Base-by-base conservation (phyloP, 2,888 invertebrate genomes). In the Perithous albicinctus region DNA sequence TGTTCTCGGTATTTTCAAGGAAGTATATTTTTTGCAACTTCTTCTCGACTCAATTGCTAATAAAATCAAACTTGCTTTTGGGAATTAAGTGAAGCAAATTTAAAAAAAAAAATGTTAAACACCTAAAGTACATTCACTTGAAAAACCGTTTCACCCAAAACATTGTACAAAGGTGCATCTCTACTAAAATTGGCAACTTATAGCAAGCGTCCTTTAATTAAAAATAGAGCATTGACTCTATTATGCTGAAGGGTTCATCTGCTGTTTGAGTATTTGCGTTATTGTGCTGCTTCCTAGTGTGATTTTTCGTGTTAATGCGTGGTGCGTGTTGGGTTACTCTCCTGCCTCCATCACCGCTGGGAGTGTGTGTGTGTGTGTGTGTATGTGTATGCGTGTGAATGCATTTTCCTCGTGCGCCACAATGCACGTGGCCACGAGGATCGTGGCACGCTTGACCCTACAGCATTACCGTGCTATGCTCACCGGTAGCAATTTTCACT, bases 281-380 rank as follows among this genome's bases (percentile, higher is more conserved):
- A 51, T 51, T 48, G 35, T 46, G 18, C 12, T 59, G 59, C 48
- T 15, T 35, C 35, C 23, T n/a, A 10, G 48, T 35, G 46, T 35
- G 63, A 63, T 63, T 63, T 63, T 63, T 29, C 73, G 63, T 51
- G 63, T 63, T 51, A 61, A 63, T 46, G 59, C 46, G 59, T 72
- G 59, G 4, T 59, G 46, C 43, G 59, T 29, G 29, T 15, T 43
- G 46, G 26, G 2, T 32, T 10, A 18, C 29, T 67, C 67, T 51
- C 1, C 10, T 41, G 15, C 15, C 43, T 4, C 64, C 26, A 23
- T 5, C 26, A n/a, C 64, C 59, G 29, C 26, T 15, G 67, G 51
- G 32, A 12, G 48, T 35, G 29, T 7, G 67, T 20, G 41, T 2
- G 46, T n/a, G n/a, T n/a, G n/a, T n/a, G n/a, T n/a, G n/a, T n/a